Conservation (phyloP, 2,797 vertebrate species). For the Enteromius fasciolatus region DNA sequence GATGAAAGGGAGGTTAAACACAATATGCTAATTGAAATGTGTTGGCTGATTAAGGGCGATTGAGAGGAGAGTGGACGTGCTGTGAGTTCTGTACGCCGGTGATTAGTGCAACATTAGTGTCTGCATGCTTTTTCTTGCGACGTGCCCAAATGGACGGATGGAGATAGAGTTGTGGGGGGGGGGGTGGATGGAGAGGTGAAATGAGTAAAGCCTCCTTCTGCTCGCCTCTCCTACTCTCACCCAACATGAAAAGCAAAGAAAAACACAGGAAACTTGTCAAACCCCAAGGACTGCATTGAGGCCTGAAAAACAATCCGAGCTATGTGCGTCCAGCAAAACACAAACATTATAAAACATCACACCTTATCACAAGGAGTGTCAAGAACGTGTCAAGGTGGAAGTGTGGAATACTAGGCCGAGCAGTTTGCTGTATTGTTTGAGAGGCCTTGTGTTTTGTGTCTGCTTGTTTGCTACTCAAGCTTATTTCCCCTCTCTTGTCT, state of each 20-base stretch:
- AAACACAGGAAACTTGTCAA: conserved; percentile 51
- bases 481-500: conserved; percentile 34
- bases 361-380: conserved; percentile 59
- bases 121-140: conserved; percentile 69
- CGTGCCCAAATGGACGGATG: conserved; percentile 51
- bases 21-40: conserved; percentile 69
- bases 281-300: conserved; percentile 53
- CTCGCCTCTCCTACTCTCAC: conserved; percentile 46
- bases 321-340: conserved; percentile 55
- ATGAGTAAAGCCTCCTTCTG: conserved; percentile 54
- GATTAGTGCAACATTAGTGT: conserved; percentile 77
- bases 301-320: conserved; percentile 51
- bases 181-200: conserved; percentile 37
- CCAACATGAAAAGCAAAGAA: conserved; percentile 40
- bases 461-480: conserved; percentile 54
- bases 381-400: conserved; percentile 55
- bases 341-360: conserved; percentile 59
- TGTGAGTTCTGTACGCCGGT: conserved; percentile 75
- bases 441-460: conserved; percentile 49
- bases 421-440: conserved; percentile 46
- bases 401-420: conserved; percentile 44
- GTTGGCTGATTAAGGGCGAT: conserved; percentile 68
- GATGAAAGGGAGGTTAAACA: conserved; percentile 66
- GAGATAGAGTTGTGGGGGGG: conserved; percentile 5
- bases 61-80: conserved; percentile 66